Base-by-base conservation (phyloP, 2,888 invertebrate genomes). In the Apotomis turbidana region DNA sequence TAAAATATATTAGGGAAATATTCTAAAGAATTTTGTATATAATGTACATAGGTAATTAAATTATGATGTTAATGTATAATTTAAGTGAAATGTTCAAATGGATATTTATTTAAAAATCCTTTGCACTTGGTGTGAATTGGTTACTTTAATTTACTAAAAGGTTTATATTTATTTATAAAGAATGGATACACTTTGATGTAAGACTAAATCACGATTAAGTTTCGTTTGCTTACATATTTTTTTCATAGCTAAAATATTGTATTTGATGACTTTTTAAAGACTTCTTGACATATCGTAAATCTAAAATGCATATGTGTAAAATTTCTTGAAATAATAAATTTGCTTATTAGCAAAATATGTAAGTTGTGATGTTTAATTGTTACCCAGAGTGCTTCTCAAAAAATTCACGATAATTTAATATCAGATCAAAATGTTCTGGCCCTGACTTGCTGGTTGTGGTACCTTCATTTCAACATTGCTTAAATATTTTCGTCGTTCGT, bases 241-340 rank as follows among this genome's bases (percentile, higher is more conserved):
- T 60, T 55, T 59, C 8, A 4, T 51, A 51, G 57, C 61, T 44
- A 54, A 15, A 49, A 68, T 51, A 76, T 82, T 83, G 78, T 79
- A 85, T 87, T 88, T 80, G 77, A 86, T 87, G 81, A 88, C 87
- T 88, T 87, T 89, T 86, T 83, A 85, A 91, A 91, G 90, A 91
- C 90, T 91, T 92, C 89, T 91, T 87, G 85, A 91, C 91, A 91
- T 91, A 91, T 93, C 92, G 90, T 90, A 85, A 87, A 81, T 84
- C 81, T 85, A 89, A 89, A 88, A 85, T 79, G 75, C 85, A 85
- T 87, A 89, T 86, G 86, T 91, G 89, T 90, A 89, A 87, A 84
- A 83, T 82, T 88, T 90, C 87, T 87, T 87, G 85, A 79, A 81
- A 81, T 79, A 91, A 91, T 91, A 92, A 90, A 91, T 87, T 89